Percentiles rank a stretch among this genome's conserved stretches.
Evolutionary conservation across 2,113 vertebrate genomes (phyloP).

Genomic region (Sorex araneus): DNA sequence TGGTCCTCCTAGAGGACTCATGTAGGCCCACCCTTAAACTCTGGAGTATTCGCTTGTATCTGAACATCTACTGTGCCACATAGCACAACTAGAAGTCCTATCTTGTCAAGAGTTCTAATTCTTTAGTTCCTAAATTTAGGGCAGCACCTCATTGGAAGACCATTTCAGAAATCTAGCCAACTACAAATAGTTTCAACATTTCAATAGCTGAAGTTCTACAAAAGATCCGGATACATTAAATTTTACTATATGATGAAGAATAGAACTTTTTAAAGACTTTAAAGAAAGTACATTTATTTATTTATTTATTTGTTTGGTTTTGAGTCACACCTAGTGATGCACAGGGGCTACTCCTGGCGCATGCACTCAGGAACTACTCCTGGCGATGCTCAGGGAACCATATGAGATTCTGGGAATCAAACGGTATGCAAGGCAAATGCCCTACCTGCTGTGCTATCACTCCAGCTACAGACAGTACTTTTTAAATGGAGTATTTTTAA

Average conservation of each 20-base stretch:
- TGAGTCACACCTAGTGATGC: too few relatives aligned
- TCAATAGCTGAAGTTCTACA: neutral
- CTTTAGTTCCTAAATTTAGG: neutral
- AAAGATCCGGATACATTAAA: neutral
- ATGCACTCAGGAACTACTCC: too few relatives aligned
- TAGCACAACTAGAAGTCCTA: neutral
- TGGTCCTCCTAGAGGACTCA: neutral
- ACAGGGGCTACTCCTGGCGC: too few relatives aligned
- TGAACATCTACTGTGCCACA: neutral
- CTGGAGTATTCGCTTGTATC: neutral
- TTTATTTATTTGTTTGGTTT: too few relatives aligned
- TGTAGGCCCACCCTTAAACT: neutral
- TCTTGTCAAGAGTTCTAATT: neutral
- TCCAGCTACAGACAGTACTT: too few relatives aligned
- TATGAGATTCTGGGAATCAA: too few relatives aligned
- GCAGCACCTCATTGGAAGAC: neutral
- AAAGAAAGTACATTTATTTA: too few relatives aligned
- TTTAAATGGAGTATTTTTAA: too few relatives aligned
- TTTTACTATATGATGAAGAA: neutral
- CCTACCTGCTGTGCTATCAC: too few relatives aligned
- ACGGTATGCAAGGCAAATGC: too few relatives aligned
- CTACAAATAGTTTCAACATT: neutral
- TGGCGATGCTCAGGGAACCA: too few relatives aligned
- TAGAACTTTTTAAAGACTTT: too few relatives aligned
- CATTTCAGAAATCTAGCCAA: neutral